Evolutionary conservation across 2,113 vertebrate species (phyloP).

Genomic region (Fulica atra): DNA sequence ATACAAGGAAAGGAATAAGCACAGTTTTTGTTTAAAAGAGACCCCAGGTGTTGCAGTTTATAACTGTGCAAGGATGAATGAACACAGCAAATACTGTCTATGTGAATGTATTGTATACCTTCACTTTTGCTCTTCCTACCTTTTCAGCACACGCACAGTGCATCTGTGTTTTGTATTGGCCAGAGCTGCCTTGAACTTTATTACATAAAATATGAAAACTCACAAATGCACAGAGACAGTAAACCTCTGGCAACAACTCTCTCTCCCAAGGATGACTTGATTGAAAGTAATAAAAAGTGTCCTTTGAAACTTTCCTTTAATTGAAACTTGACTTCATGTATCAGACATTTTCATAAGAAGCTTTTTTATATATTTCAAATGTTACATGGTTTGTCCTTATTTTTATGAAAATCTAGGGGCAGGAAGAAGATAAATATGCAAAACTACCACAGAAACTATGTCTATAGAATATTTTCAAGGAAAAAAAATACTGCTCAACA

Average conservation of each 20-base stretch:
- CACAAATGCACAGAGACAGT: not conserved
- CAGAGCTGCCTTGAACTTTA: not conserved
- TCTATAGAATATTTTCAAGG: not conserved
- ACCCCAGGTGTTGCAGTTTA: not conserved
- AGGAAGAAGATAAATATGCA: not conserved
- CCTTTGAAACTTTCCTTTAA: not conserved
- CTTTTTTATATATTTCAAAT: not conserved
- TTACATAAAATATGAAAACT: not conserved
- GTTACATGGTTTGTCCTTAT: fast-evolving
- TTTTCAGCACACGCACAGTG: not conserved
- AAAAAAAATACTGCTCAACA: not conserved
- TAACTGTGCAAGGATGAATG: not conserved
- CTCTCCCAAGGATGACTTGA: not conserved
- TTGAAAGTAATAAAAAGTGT: not conserved
- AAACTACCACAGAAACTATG: not conserved
- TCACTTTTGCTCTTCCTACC: not conserved
- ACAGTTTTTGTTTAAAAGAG: not conserved
- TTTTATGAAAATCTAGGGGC: not conserved
- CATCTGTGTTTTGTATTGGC: not conserved
- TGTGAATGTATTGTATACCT: not conserved
- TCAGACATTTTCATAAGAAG: not conserved
- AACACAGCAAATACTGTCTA: not conserved
- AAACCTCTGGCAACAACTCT: not conserved
- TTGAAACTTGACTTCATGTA: not conserved
- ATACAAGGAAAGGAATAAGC: not conserved